Percentiles rank a stretch among this genome's conserved stretches.
Evolutionary conservation across 2,888 invertebrate species (phyloP).

Genomic region (Cephalotes varians): DNA sequence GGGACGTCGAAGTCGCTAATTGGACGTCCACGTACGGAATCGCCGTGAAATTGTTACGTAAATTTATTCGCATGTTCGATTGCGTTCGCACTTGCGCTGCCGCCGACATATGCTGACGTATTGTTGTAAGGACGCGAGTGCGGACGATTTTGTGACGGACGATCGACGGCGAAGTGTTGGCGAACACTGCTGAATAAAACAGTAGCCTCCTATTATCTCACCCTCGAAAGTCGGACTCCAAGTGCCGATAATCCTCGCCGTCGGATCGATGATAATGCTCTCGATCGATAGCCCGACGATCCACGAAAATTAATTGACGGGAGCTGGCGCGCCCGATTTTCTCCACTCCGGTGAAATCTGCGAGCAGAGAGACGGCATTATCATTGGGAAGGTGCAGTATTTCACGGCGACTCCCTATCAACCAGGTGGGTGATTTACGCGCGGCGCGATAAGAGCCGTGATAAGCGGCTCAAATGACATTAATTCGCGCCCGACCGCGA

Average conservation of each 20-base stretch:
- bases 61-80: slow-evolving; percentile 41
- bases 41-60: not conserved
- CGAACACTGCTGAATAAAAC: slow-evolving; percentile 34
- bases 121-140: slow-evolving; percentile 7
- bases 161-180: slow-evolving; percentile 11
- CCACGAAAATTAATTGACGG: slow-evolving; percentile 24
- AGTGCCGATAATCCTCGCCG: not conserved
- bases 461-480: slow-evolving; percentile 36
- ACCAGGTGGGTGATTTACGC: slow-evolving; percentile 67
- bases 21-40: not conserved
- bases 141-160: slow-evolving; percentile 5
- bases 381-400: slow-evolving; percentile 60
- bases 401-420: slow-evolving; percentile 62
- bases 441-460: slow-evolving; percentile 28
- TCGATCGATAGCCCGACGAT: slow-evolving; percentile 46
- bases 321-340: not conserved
- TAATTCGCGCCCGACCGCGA: slow-evolving; percentile 16
- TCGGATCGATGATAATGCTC: not conserved
- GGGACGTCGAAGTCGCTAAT: not conserved
- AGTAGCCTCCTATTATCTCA: not conserved
- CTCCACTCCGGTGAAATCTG: slow-evolving; percentile 7
- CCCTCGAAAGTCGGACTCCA: not conserved
- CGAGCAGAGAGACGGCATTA: slow-evolving; percentile 2
- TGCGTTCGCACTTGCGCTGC: slow-evolving; percentile 8
- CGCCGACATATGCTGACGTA: not conserved